Evolutionary conservation across 1,140 invertebrate genomes (phyloP), one percentile per base, ranked within the genome.

Genomic region (Drosophila virilis): DNA sequence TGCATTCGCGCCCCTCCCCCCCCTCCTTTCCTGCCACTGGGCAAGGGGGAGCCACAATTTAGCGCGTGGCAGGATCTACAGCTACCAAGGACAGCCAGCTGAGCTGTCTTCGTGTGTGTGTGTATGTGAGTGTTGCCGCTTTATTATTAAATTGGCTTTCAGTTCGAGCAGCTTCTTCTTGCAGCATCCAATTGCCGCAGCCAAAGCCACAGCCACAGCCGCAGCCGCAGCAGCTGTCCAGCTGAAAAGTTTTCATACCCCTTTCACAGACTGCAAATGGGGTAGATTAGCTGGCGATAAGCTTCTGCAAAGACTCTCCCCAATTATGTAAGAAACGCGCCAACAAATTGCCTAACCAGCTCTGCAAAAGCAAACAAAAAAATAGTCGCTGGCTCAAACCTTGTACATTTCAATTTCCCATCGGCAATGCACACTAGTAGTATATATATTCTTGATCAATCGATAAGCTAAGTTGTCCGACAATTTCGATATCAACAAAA

Each of bases 131-230:
- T 33, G 37, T n/a, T 58, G 55, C 65, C 43, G 58, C 72, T 70
- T 69, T 74, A 74, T 74, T 70, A 74, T 74, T 74, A 74, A 61
- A 58, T 69, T 61, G 40, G 54, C 33, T 46, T 51, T 58, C 50
- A 40, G 67, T 54, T 70, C 37, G 17, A 57, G 37, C 50, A 15
- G 17, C 66, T 38, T 32, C 60, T n/a, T 55, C 37, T 33, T 48
- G 45, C 66, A 74, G 72, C 66, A 62, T 74, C 72, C 72, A 57
- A 28, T 22, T 22, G 45, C n/a, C 13, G 13, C 40, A 42, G 40
- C 13, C 17, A 3, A 15, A 10, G 15, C 13, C 17, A 3, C 32
- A 10, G 15, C 13, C 33, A 13, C 35, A n/a, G 45, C n/a, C 13
- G 13, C 40, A 35, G 38, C 58, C 66, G 17, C n/a, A 60, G 55